Conservation (phyloP, 2,888 invertebrate genomes). For the Liopterus haemorrhoidalis region DNA sequence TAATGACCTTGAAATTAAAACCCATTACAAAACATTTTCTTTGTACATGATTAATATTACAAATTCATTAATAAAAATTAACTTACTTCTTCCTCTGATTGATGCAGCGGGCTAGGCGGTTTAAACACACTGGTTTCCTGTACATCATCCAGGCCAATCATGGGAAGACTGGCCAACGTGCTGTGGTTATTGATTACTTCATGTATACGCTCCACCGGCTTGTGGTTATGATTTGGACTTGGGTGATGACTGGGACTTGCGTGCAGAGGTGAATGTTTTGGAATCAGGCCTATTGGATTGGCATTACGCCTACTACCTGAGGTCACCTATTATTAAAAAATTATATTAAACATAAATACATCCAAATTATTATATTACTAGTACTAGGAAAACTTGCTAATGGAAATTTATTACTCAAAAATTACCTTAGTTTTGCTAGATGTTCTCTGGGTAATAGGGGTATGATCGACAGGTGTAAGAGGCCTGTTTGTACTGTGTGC, state of each 20-base stretch:
- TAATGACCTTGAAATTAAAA: no score
- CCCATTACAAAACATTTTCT: no score
- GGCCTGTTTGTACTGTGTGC: no score
- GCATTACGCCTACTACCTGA: slow-evolving; percentile 41
- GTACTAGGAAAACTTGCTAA: not conserved
- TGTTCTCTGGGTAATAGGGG: slow-evolving; percentile 42
- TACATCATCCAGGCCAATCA: slow-evolving; percentile 65
- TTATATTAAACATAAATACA: slow-evolving; percentile 38
- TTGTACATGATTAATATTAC: no score
- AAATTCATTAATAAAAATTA: not conserved
- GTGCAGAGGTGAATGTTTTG: slow-evolving; percentile 55
- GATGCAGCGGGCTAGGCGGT: slow-evolving; percentile 31
- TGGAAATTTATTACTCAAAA: no score
- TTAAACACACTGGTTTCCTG: slow-evolving; percentile 24
- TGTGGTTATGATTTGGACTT: slow-evolving; percentile 39
- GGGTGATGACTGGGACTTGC: slow-evolving; percentile 50
- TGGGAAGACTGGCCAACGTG: slow-evolving; percentile 63
- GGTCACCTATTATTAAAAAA: no score
- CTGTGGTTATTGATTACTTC: slow-evolving; percentile 60
- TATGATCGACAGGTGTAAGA: slow-evolving; percentile 34
- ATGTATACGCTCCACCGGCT: slow-evolving; percentile 41
- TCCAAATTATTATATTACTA: no score
- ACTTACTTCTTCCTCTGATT: slow-evolving; percentile 18
- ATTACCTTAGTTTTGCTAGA: slow-evolving; percentile 45
- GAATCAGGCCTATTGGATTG: slow-evolving; percentile 47